Evolutionary conservation across 2,113 vertebrate genomes (phyloP), one percentile per base, ranked within the genome.

Genomic region (Carollia perspicillata): DNA sequence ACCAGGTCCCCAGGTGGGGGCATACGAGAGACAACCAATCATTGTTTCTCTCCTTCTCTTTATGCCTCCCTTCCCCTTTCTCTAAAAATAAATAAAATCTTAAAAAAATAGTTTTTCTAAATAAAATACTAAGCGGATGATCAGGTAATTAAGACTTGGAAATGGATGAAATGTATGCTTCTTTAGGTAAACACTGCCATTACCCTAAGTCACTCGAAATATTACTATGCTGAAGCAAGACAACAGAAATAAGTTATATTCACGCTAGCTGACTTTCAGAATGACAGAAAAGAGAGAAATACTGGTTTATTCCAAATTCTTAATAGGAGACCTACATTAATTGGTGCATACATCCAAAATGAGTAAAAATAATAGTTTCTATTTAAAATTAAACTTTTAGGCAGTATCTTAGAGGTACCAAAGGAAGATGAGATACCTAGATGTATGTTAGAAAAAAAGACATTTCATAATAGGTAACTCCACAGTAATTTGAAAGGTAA

Each of bases 381-480:
- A 75, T 63, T 83, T 83, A 89, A 88, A 74, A 92, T 84, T 44
- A 94, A 94, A 80, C 6, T 63, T 89, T 89, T 44, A 92, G 51
- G 3, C 1, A 85, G 23, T 58, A 94, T 44, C 33, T 72, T 72
- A 65, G 10, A 72, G 20, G 26, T 92, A 58, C 28, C 33, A 77
- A 93, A 85, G 47, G n/a, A 95, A 86, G 74, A 71, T 22, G n/a
- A 95, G 71, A 65, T 78, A 47, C 49, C 28, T 63, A 71, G 28
- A 49, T 44, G 16, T 55, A 94, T 77, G 35, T 74, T 65, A 91
- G 8, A 49, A 69, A 60, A 78, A 72, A 80, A 74, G 37, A 13
- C 13, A 81, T 65, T 86, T 87, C 23, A 20, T 72, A 95, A 83
- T 6, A 84, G 55, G 6, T 75, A 89, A 90, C 8, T 71, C 26